Conservation (phyloP, 2,113 vertebrate species). For the Pitta sordida region DNA sequence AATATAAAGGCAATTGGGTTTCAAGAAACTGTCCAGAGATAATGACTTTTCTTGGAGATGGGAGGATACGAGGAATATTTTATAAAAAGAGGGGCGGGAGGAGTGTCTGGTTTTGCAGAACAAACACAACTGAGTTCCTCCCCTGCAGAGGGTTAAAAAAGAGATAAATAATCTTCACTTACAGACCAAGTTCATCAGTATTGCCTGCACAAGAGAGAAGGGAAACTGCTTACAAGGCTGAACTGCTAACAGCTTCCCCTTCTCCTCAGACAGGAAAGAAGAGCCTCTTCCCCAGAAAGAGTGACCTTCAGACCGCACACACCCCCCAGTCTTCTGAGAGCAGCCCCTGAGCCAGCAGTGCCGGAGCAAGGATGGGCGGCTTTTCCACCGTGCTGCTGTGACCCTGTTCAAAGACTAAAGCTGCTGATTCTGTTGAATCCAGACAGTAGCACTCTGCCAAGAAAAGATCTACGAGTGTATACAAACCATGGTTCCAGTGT, state of each 20-base stretch:
- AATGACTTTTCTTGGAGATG: slow-evolving; percentile 38
- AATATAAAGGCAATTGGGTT: slow-evolving; percentile 34
- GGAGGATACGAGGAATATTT: slow-evolving; percentile 6
- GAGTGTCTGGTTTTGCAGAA: neutral
- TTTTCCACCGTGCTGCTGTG: neutral
- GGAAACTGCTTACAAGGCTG: slow-evolving; percentile 49
- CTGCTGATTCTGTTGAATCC: neutral
- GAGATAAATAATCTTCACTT: neutral
- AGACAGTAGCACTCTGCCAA: neutral
- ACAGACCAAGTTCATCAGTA: slow-evolving; percentile 21
- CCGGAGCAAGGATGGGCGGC: neutral
- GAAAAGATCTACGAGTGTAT: neutral
- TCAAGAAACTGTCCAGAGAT: slow-evolving; percentile 31
- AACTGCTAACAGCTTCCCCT: slow-evolving; percentile 20
- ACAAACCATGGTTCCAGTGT: neutral
- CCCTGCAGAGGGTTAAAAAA: neutral
- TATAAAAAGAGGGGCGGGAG: neutral
- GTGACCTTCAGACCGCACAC: slow-evolving; percentile 61
- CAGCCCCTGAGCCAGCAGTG: neutral
- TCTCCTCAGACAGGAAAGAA: slow-evolving; percentile 32
- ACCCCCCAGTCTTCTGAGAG: neutral
- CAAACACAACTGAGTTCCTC: neutral
- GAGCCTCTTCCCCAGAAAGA: neutral
- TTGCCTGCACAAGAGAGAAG: slow-evolving; percentile 28
- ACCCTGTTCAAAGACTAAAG: neutral